Conservation (phyloP, 2,113 vertebrate species). For the Ceyx margarethae region DNA sequence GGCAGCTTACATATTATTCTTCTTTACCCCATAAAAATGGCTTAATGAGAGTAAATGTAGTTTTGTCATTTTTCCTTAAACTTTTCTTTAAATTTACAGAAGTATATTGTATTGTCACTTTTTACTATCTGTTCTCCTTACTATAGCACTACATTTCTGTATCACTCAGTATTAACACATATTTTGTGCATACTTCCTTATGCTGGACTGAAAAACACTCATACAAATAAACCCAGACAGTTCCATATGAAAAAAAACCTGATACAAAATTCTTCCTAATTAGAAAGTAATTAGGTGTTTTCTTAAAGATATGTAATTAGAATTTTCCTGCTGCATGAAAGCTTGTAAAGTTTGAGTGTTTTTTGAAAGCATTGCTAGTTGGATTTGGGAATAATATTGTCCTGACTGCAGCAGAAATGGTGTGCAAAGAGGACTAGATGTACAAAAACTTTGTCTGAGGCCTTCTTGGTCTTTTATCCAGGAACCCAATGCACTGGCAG, state of each 20-base stretch:
- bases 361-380: neutral
- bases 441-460: neutral
- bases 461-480: neutral
- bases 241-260: neutral
- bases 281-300: neutral
- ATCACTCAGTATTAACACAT: neutral
- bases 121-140: neutral
- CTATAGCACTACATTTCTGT: neutral
- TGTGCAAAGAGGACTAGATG: neutral
- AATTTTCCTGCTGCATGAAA: fast-evolving
- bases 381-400: neutral
- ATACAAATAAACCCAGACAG: neutral
- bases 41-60: neutral
- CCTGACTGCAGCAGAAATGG: neutral
- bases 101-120: neutral
- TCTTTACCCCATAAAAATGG: neutral
- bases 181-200: neutral
- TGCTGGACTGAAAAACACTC: neutral
- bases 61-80: neutral
- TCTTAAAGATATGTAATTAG: neutral
- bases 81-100: neutral
- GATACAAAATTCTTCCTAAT: conserved; percentile 1
- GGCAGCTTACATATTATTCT: neutral
- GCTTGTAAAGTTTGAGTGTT: neutral
- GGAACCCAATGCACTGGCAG: neutral